A percentile compares a stretch with the other conserved stretches of the same genome.
Evolutionary conservation across 2,113 vertebrate genomes (phyloP).

Genomic region (Pseudopipra pipra): DNA sequence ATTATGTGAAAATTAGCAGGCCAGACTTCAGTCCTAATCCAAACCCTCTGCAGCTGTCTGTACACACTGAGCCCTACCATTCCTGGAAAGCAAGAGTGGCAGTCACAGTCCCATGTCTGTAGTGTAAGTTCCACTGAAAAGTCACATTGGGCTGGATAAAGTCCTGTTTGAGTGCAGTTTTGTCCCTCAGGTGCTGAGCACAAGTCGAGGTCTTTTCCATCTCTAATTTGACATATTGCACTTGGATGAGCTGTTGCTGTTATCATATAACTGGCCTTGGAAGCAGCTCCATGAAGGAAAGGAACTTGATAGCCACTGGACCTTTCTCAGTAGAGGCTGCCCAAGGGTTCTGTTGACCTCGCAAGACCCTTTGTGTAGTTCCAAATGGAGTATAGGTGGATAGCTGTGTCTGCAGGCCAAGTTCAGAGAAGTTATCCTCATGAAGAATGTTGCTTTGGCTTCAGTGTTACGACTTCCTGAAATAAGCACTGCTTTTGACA

Average conservation of each 20-base stretch:
- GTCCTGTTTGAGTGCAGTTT: background rate
- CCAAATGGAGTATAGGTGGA: background rate
- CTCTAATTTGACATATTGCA: background rate
- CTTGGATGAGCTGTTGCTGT: background rate
- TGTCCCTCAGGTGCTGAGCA: background rate
- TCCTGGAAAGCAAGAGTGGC: constrained; percentile 48
- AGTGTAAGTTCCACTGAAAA: background rate
- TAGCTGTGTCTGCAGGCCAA: background rate
- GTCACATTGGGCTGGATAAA: background rate
- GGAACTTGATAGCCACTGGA: background rate
- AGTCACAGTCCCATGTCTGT: background rate
- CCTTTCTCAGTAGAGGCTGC: background rate
- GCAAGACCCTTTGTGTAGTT: background rate
- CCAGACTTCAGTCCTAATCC: background rate
- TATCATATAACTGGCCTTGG: background rate
- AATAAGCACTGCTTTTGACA: constrained; percentile 35
- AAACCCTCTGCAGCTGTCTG: background rate
- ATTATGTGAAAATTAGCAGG: background rate
- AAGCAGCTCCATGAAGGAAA: background rate
- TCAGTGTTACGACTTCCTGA: background rate
- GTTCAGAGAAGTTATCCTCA: background rate
- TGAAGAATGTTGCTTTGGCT: background rate
- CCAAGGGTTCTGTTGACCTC: constrained; percentile 27
- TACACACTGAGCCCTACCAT: background rate
- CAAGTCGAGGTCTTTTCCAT: background rate